Percentiles rank a stretch among this genome's conserved stretches.
phyloP scores from a whole-genome alignment of 2,113 vertebrate species.

The Neolamprologus cancellatus region DNA sequence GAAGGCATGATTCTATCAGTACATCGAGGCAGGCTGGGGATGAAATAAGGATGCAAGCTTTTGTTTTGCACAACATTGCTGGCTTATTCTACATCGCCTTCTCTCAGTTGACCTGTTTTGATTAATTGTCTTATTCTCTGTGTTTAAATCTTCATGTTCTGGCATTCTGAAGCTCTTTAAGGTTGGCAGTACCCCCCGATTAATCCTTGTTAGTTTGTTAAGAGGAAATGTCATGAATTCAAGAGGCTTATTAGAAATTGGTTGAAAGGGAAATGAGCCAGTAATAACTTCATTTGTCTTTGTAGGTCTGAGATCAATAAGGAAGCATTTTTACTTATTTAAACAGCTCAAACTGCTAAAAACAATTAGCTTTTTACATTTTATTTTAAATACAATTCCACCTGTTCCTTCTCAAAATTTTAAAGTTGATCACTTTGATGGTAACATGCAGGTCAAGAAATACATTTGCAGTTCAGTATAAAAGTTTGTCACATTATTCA shows the following conservation, averaged over 20 bases:
- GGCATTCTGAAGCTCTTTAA: neutral
- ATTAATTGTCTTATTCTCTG: neutral
- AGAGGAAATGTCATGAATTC: neutral
- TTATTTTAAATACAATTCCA: neutral
- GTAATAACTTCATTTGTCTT: neutral
- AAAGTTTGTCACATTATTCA: neutral
- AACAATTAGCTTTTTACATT: neutral
- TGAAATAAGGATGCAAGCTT: neutral
- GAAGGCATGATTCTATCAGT: neutral
- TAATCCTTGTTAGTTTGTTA: neutral
- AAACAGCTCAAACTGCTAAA: neutral
- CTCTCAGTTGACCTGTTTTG: neutral
- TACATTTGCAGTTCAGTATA: neutral
- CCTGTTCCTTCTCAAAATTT: neutral
- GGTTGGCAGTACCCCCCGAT: neutral
- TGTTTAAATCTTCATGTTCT: neutral
- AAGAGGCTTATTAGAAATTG: neutral
- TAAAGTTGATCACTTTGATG: neutral
- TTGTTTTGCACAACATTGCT: neutral
- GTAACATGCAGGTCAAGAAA: neutral
- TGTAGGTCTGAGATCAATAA: neutral
- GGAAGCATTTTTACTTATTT: neutral
- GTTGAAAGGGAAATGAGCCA: neutral
- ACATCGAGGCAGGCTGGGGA: neutral
- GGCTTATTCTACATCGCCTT: neutral